phyloP scores from a whole-genome alignment of 2,113 vertebrate genomes.

The Dascyllus trimaculatus region DNA sequence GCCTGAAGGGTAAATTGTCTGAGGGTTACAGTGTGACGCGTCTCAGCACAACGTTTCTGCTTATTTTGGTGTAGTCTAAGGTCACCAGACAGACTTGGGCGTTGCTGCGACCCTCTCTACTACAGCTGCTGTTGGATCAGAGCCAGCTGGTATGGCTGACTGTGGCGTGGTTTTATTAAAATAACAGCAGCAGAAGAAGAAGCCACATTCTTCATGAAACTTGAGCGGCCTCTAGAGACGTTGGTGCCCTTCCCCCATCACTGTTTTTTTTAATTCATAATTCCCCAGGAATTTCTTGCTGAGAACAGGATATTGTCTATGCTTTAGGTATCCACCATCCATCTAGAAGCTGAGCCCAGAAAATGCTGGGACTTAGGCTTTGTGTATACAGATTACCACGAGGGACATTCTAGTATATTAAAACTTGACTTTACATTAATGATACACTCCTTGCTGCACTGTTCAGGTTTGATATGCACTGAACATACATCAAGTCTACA shows the following conservation, averaged over 20 bases:
- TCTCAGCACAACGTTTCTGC: conserved; percentile 25
- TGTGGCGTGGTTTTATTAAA: conserved; percentile 72
- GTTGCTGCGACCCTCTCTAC: conserved; percentile 47
- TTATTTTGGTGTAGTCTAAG: conserved; percentile 36
- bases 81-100: conserved; percentile 65
- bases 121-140: conserved; percentile 64
- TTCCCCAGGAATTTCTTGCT: conserved; percentile 65
- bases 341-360: conserved; percentile 43
- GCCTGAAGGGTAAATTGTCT: conserved; percentile 4
- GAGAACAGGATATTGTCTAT: conserved; percentile 78
- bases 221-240: conserved; percentile 44
- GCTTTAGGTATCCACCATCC: conserved; percentile 61
- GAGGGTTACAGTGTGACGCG: conserved; percentile 6
- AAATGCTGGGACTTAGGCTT: conserved; percentile 33
- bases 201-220: conserved; percentile 68
- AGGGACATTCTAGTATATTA: not conserved
- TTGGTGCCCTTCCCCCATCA: conserved; percentile 38
- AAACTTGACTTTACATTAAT: not conserved
- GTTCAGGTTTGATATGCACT: not conserved
- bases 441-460: not conserved
- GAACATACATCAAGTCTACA: not conserved
- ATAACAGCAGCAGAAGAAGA: conserved; percentile 70
- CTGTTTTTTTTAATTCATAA: conserved; percentile 55
- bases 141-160: conserved; percentile 58
- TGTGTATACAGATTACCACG: conserved; percentile 25